These are phyloP conservation scores for Catharus minimus DNA, from an alignment of 2,113 vertebrate genomes.

Conservation along the genomic window DNA sequence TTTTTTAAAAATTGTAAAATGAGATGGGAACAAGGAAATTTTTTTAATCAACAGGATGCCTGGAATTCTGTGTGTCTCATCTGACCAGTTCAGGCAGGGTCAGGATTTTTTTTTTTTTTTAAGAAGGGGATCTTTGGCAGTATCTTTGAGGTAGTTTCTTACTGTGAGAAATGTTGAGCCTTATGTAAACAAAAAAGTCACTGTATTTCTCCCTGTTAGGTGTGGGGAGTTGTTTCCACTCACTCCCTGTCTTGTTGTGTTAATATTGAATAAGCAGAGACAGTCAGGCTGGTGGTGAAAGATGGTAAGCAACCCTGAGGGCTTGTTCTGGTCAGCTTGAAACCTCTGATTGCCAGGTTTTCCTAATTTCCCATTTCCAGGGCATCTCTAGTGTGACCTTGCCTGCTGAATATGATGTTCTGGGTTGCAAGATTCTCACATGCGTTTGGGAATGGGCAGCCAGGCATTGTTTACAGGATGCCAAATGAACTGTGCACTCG, in stretches of 20 bases:
- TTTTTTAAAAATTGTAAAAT: constrained; percentile 27
- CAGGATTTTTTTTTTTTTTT: constrained; percentile 36
- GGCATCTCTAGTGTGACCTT: constrained; percentile 82
- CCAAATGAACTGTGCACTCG: constrained; percentile 81
- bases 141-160: constrained; percentile 50
- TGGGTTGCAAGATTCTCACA: constrained; percentile 80
- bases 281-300: constrained; percentile 76
- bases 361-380: constrained; percentile 90
- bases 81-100: constrained; percentile 16
- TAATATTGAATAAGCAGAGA: constrained; percentile 75
- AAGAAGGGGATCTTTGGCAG: background rate
- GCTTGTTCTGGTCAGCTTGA: constrained; percentile 77
- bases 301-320: constrained; percentile 79
- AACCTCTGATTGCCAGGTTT: constrained; percentile 85
- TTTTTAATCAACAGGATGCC: constrained; percentile 59
- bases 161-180: constrained; percentile 66
- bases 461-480: constrained; percentile 81
- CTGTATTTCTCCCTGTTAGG: constrained; percentile 70
- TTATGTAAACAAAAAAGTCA: constrained; percentile 76
- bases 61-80: background rate
- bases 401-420: constrained; percentile 81
- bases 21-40: constrained; percentile 18
- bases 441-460: constrained; percentile 77
- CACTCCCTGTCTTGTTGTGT: constrained; percentile 62
- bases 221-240: constrained; percentile 76